These are phyloP conservation scores for Chaetops frenatus DNA, from an alignment of 2,113 vertebrate species.

Conservation along the genomic window DNA sequence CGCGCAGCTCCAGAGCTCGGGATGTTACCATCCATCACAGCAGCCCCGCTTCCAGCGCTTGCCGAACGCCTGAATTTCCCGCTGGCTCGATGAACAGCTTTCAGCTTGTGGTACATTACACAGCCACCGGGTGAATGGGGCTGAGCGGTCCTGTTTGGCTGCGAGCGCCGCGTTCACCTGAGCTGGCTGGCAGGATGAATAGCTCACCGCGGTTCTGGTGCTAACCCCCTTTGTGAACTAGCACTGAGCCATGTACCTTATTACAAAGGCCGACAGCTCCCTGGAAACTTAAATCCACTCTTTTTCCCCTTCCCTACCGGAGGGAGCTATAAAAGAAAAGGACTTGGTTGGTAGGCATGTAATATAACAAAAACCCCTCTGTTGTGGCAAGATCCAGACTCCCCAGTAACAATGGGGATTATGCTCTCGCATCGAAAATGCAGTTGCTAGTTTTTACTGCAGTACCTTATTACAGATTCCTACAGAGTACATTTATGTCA, in stretches of 20 bases:
- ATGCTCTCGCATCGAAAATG: not conserved
- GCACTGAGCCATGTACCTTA: slow-evolving; percentile 49
- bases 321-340: slow-evolving; percentile 49
- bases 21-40: slow-evolving; percentile 38
- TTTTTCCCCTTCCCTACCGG: not conserved
- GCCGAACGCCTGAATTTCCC: slow-evolving; percentile 40
- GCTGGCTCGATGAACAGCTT: slow-evolving; percentile 57
- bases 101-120: slow-evolving; percentile 58
- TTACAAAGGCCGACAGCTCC: slow-evolving; percentile 54
- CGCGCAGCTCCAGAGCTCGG: not conserved
- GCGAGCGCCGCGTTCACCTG: slow-evolving; percentile 44
- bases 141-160: slow-evolving; percentile 43
- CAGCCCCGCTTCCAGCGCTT: slow-evolving; percentile 8
- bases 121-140: slow-evolving; percentile 40
- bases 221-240: slow-evolving; percentile 60
- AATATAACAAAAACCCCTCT: slow-evolving; percentile 41
- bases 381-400: slow-evolving; percentile 24
- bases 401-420: slow-evolving; percentile 36
- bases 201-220: not conserved
- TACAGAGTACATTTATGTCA: not conserved
- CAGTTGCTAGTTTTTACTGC: slow-evolving; percentile 31
- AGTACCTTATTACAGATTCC: slow-evolving; percentile 42
- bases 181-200: slow-evolving; percentile 52
- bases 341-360: slow-evolving; percentile 48
- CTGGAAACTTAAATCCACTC: slow-evolving; percentile 59